Conservation (phyloP, 2,888 invertebrate genomes). For the Diplazon laetatorius region DNA sequence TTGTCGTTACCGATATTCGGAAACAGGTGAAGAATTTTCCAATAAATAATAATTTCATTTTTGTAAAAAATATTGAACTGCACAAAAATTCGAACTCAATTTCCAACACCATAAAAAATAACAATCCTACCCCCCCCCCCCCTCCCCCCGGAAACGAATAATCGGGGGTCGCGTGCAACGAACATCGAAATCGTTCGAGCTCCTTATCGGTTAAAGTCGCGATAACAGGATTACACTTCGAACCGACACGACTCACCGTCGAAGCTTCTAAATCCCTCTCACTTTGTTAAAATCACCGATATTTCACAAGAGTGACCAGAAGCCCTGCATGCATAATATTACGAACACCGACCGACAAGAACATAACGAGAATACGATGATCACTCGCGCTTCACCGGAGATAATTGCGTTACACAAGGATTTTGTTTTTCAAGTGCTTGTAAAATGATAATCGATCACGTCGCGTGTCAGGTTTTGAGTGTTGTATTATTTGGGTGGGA, state of each 20-base stretch:
- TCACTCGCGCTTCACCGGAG: constrained; percentile 47
- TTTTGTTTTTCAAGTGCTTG: constrained; percentile 33
- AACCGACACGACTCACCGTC: constrained; percentile 5
- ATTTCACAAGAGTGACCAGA: constrained; percentile 58
- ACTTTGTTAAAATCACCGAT: constrained; percentile 48
- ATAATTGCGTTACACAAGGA: constrained; percentile 45
- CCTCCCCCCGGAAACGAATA: too few species aligned
- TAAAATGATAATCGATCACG: constrained; percentile 25
- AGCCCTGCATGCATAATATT: constrained; percentile 39
- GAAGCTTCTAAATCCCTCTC: constrained; percentile 18
- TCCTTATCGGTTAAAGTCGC: constrained; percentile 20
- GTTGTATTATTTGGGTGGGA: not conserved
- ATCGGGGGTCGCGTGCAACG: not conserved
- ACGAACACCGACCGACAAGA: constrained; percentile 22
- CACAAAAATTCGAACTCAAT: too few species aligned
- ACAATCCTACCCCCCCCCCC: too few species aligned
- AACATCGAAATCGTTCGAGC: constrained; percentile 35
- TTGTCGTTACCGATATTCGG: too few species aligned
- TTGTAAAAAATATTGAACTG: too few species aligned
- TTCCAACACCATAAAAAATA: too few species aligned
- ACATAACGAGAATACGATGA: constrained; percentile 43
- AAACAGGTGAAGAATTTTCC: too few species aligned
- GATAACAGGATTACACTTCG: constrained; percentile 48
- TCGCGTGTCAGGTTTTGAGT: constrained; percentile 17
- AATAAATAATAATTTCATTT: too few species aligned